Percentiles rank a stretch among this genome's conserved stretches.
Conservation (phyloP, 92 coral and sea anemone genomes). For the Porites lobata region DNA sequence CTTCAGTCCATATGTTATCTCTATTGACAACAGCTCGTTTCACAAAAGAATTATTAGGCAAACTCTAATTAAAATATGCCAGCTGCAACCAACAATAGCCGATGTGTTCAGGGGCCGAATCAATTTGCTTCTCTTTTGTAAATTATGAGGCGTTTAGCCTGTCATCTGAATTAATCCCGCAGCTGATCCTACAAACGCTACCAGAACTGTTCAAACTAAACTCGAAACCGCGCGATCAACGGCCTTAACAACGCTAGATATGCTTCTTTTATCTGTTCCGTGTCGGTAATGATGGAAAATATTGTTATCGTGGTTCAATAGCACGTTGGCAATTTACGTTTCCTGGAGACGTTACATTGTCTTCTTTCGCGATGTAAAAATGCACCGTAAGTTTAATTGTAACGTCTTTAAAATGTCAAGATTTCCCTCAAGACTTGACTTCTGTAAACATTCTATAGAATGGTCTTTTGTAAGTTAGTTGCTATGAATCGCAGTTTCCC, state of each 20-base stretch:
- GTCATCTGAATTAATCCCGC: slow-evolving; percentile 44
- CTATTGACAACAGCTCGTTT: slow-evolving; percentile 60
- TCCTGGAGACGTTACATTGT: slow-evolving; percentile 38
- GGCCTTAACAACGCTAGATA: slow-evolving; percentile 10
- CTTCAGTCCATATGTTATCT: slow-evolving; percentile 60
- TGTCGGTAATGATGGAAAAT: not conserved
- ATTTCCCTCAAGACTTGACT: slow-evolving; percentile 44
- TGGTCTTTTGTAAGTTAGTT: slow-evolving; percentile 24
- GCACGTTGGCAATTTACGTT: not conserved
- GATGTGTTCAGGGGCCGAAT: slow-evolving; percentile 51
- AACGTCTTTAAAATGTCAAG: slow-evolving; percentile 54
- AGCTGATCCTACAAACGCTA: slow-evolving; percentile 42
- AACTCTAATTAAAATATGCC: slow-evolving; percentile 67
- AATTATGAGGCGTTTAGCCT: slow-evolving; percentile 54
- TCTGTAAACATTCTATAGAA: slow-evolving; percentile 38
- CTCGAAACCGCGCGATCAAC: not conserved
- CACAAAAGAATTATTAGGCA: slow-evolving; percentile 64
- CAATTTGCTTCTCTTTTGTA: slow-evolving; percentile 58
- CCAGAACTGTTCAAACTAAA: not conserved
- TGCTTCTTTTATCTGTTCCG: not conserved
- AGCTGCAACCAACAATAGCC: slow-evolving; percentile 51
- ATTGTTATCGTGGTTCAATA: not conserved
- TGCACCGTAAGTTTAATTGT: slow-evolving; percentile 40
- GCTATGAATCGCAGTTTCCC: slow-evolving; percentile 8
- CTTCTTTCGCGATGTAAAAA: slow-evolving; percentile 34